Percentiles rank a stretch among this genome's conserved stretches.
Conservation (phyloP, 2,797 vertebrate genomes). For the Malurus leucopterus region DNA sequence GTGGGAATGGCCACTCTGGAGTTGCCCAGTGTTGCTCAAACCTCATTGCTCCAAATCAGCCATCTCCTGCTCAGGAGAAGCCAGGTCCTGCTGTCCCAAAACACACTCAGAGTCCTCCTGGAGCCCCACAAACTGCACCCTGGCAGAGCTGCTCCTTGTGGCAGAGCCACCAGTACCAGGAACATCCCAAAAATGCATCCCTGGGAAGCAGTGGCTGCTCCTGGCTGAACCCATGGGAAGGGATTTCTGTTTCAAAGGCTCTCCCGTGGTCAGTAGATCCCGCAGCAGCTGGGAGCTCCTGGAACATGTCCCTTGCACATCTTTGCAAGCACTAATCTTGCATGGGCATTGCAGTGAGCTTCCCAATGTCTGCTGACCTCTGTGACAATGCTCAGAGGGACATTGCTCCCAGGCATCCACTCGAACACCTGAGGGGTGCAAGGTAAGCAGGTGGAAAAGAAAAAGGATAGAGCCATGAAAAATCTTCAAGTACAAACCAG, state of each 20-base stretch:
- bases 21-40: not conserved
- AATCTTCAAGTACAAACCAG: not conserved
- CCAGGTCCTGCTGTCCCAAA: not conserved
- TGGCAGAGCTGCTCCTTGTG: not conserved
- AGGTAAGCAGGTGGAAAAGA: not conserved
- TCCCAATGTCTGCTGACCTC: not conserved
- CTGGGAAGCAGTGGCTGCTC: not conserved
- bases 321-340: not conserved
- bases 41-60: not conserved
- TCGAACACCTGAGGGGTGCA: not conserved
- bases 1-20: not conserved
- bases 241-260: not conserved
- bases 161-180: not conserved
- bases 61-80: not conserved
- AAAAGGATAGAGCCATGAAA: not conserved
- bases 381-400: not conserved
- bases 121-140: not conserved
- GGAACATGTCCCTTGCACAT: not conserved
- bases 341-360: not conserved
- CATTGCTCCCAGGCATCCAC: not conserved
- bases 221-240: not conserved
- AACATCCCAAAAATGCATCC: not conserved
- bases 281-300: not conserved
- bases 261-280: not conserved
- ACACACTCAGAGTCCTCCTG: not conserved